Base-by-base conservation (phyloP, 2,888 invertebrate genomes). In the Chrysopilus asiliformis region DNA sequence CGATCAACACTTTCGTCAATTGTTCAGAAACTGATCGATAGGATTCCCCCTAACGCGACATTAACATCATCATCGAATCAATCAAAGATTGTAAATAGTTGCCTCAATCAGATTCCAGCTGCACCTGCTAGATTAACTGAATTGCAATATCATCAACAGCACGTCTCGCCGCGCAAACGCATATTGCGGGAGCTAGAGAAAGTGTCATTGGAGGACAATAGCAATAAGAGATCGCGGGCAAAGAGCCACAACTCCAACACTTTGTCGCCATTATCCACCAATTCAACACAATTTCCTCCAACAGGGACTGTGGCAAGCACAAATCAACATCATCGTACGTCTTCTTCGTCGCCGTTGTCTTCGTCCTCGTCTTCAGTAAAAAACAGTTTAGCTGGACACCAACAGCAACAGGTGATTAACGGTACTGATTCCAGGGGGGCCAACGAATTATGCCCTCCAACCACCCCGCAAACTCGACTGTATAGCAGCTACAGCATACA, bases 401-500 rank as follows among this genome's bases (percentile, higher is more conserved):
- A 26, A 26, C 26, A 26, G 24, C 31, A 17, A 25, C 25, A 29
- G 16, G 28, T 33, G 20, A 27, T 20, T n/a, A 41, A 32, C 24
- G 34, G 25, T 27, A 32, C 32, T 9, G 29, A 33, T 30, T 12
- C 27, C 15, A n/a, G n/a, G n/a, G n/a, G n/a, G n/a, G n/a, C n/a
- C n/a, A 37, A 39, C 29, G 38, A 30, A 8, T 19, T 17, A 17
- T 31, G 37, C 16, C 27, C 46, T 27, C 51, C 51, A 18, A 55
- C 34, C 36, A 39, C 45, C 38, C n/a, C n/a, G n/a, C n/a, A n/a
- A n/a, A 42, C 60, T n/a, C 56, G 60, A 40, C 65, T 72, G 51
- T 71, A 72, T 46, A 77, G 80, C 62, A 83, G 79, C 57, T 85
- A 85, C 65, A 85, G 85, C 67, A 86, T 86, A 59, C 83, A 82